Evolutionary conservation across 2,888 invertebrate species (phyloP).

Genomic region (Furcula furcula): DNA sequence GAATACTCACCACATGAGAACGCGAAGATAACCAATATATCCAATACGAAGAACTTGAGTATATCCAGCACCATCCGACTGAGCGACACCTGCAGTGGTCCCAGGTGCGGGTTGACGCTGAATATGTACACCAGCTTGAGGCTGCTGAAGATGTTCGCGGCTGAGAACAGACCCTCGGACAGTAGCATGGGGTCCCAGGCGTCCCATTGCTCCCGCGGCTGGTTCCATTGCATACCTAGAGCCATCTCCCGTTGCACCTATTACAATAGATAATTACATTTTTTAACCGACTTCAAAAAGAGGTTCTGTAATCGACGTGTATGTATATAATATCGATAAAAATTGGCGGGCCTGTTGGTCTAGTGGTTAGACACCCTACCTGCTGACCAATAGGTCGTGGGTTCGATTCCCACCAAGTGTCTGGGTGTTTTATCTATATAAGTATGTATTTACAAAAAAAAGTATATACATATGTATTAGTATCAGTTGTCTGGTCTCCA

Average conservation of each 20-base stretch:
- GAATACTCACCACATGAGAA: slow-evolving; percentile 94
- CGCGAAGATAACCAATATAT: slow-evolving; percentile 95
- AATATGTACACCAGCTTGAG: slow-evolving; percentile 98
- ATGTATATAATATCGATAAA: too few relatives aligned
- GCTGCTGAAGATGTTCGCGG: slow-evolving; percentile 97
- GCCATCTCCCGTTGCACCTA: slow-evolving; percentile 89
- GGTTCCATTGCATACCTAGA: slow-evolving; percentile 81
- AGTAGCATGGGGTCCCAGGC: slow-evolving; percentile 98
- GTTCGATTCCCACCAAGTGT: too few relatives aligned
- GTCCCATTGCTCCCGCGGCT: slow-evolving; percentile 96
- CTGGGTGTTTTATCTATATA: too few relatives aligned
- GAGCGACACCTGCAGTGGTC: slow-evolving; percentile 97
- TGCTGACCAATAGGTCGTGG: too few relatives aligned
- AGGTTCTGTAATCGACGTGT: too few relatives aligned
- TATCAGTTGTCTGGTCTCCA: too few relatives aligned
- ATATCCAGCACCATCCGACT: slow-evolving; percentile 97
- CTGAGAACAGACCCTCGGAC: slow-evolving; percentile 98
- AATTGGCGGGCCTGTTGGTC: too few relatives aligned
- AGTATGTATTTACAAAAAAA: too few relatives aligned
- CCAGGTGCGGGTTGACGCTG: slow-evolving; percentile 98
- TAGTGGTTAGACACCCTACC: too few relatives aligned
- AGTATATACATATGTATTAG: too few relatives aligned
- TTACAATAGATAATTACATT: too few relatives aligned
- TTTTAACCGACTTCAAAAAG: too few relatives aligned
- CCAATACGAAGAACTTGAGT: slow-evolving; percentile 97